Conservation (phyloP, 30 jellyfish, hydroid and myxozoan genomes). For the Turritopsis rubra region DNA sequence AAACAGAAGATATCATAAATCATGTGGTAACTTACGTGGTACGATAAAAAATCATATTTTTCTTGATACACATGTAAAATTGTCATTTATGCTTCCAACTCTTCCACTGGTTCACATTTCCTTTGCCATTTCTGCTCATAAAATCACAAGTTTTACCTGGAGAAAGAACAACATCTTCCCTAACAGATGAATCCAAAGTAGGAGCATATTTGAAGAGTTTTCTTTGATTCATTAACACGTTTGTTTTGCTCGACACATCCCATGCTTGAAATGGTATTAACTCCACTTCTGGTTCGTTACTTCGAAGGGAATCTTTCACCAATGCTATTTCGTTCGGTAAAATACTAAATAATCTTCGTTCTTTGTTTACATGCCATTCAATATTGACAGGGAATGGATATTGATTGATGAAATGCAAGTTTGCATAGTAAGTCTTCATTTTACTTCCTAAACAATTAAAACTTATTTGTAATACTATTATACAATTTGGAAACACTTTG, state of each 20-base stretch:
- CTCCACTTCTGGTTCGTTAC: neutral
- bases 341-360: neutral
- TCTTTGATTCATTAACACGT: neutral
- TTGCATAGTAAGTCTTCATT: neutral
- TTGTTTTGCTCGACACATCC: neutral
- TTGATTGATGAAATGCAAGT: neutral
- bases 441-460: neutral
- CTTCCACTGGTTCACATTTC: too few relatives aligned
- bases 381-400: conserved; percentile 14
- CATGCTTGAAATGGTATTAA: conserved; percentile 9
- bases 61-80: too few relatives aligned
- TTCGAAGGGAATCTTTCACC: neutral
- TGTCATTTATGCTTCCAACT: neutral
- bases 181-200: conserved; percentile 1
- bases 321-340: conserved; percentile 8
- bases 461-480: too few relatives aligned
- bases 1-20: neutral
- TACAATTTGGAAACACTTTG: too few relatives aligned
- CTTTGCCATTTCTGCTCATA: neutral
- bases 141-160: neutral
- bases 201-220: neutral
- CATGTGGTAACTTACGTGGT: too few relatives aligned
- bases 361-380: neutral
- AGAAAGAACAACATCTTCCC: neutral
- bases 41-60: too few relatives aligned